Base-by-base conservation (phyloP, 2,888 invertebrate genomes). In the Limnephilus rhombicus region DNA sequence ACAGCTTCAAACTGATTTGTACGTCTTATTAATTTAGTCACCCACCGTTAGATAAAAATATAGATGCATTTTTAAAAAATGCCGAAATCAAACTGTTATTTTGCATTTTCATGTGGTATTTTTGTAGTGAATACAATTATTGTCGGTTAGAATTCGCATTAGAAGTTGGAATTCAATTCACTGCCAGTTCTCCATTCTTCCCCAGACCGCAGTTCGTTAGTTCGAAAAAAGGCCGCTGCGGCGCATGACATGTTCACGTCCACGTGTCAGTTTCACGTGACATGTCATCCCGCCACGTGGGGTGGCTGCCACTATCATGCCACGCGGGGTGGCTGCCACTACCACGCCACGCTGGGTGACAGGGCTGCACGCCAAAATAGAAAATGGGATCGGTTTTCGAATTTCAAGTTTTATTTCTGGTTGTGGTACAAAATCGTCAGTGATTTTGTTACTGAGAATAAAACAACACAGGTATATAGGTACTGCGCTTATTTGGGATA, bases 261-360 rank as follows among this genome's bases (percentile, higher is more conserved):
- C 88, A 80, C 88, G 80, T 80, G 88, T 80, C 80, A 37, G 80
- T 37, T 31, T 80, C 88, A 89, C 88, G 88, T 89, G 88, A 68
- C 34, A 37, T 80, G 80, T 89, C 88, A 80, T 87, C 88, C 88
- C 88, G 88, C 88, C 53, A 31, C 80, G 34, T 41, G 80, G 68
- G 88, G 86, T 13, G 88, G 88, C 80, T 89, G 88, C 24, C n/a
- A 89, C 9, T 41, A 37, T 24, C 37, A 37, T 80, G 80, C 88
- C 31, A 31, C 80, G 34, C 24, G 80, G 68, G 88, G 86, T 12
- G 88, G 41, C 80, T 89, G 88, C 24, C 24, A 89, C 9, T 41
- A 37, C 34, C 88, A 41, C 85, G 68, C 68, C 88, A 45, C 41
- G 68, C 34, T 13, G 87, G n/a, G 80, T 5, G 88, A 24, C 80